Conservation (phyloP, 2,797 vertebrate genomes). For the Glyptemys insculpta region DNA sequence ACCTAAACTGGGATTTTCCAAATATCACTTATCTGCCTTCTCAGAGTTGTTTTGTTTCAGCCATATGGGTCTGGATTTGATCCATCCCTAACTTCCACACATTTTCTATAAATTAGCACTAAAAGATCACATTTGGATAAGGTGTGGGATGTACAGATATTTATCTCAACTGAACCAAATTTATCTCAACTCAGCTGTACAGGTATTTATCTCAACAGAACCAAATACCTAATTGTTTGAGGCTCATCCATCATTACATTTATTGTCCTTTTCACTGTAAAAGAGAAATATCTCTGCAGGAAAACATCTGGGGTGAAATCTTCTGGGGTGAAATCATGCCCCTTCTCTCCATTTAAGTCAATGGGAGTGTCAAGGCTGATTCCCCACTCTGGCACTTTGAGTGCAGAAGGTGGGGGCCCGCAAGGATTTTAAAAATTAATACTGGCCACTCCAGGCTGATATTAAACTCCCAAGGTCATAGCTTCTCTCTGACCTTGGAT, state of each 20-base stretch:
- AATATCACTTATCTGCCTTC: neutral
- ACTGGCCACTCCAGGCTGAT: too few species aligned
- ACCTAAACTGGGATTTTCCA: neutral
- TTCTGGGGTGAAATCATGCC: fast-evolving
- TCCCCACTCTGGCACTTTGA: too few species aligned
- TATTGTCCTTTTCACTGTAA: neutral
- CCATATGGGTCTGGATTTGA: neutral
- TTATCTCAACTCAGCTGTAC: neutral
- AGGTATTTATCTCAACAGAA: neutral
- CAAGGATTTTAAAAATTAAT: too few species aligned
- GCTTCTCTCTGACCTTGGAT: too few species aligned
- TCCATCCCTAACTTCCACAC: neutral
- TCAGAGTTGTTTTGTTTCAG: neutral
- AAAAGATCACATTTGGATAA: fast-evolving
- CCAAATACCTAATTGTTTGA: neutral
- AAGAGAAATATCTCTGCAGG: neutral
- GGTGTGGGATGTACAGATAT: fast-evolving
- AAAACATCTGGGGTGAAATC: fast-evolving
- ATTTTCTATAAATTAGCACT: neutral
- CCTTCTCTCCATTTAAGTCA: neutral
- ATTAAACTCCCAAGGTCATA: too few species aligned
- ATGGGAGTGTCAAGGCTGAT: neutral
- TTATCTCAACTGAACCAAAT: neutral
- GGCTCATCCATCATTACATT: neutral
- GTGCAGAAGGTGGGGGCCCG: too few species aligned